A percentile compares a stretch with the other conserved stretches of the same genome.
These are phyloP conservation scores for Belonocnema kinseyi DNA, from an alignment of 1,140 invertebrate species.

Conservation along the genomic window DNA sequence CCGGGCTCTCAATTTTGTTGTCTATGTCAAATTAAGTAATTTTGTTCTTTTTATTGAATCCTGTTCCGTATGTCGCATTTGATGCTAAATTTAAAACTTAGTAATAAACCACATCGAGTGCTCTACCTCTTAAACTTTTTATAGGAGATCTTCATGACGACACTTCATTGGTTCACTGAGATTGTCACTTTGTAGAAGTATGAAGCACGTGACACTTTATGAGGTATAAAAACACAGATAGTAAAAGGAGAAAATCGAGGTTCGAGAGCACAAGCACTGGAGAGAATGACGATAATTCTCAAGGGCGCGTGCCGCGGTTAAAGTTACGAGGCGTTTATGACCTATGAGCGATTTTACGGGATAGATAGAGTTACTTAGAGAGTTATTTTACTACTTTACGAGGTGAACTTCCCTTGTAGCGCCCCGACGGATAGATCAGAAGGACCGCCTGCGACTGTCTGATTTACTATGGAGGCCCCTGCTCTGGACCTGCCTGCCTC, in stretches of 20 bases:
- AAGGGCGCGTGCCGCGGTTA: constrained; percentile 69
- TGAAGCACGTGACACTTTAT: constrained; percentile 2
- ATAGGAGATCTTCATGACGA: no score
- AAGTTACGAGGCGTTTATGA: constrained; percentile 75
- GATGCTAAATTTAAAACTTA: no score
- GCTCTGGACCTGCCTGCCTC: constrained; percentile 52
- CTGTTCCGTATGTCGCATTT: no score
- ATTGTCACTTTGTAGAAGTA: neutral
- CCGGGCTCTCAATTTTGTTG: no score
- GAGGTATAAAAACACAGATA: neutral
- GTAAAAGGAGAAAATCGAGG: constrained; percentile 12
- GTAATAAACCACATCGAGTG: no score
- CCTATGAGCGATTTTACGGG: constrained; percentile 69
- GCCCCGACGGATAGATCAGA: constrained; percentile 70
- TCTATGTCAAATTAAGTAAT: no score
- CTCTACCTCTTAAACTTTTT: neutral
- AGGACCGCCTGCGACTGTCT: constrained; percentile 74
- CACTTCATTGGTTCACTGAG: no score
- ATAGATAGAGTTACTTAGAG: constrained; percentile 69
- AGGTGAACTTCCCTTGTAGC: constrained; percentile 51
- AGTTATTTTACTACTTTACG: constrained; percentile 70
- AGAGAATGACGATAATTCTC: constrained; percentile 35
- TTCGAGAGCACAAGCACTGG: no score
- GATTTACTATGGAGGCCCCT: constrained; percentile 73
- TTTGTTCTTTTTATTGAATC: no score